Base-by-base conservation (phyloP, 2,113 vertebrate genomes). In the Patagioenas fasciata region DNA sequence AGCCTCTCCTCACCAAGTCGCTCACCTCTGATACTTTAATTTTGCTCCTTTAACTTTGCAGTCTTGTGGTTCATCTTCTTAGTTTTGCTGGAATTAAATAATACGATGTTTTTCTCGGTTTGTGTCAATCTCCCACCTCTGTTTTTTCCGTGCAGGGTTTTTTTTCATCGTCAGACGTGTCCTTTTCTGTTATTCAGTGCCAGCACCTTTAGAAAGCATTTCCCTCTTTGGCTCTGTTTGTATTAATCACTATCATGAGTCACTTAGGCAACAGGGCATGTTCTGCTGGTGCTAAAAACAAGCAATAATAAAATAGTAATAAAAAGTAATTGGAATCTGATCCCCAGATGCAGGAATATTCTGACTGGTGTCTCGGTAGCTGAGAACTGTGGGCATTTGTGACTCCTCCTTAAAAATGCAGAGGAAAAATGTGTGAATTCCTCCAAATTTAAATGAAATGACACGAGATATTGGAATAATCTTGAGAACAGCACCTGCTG, bases 1-100 rank as follows among this genome's bases (percentile, higher is more conserved):
- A 90, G 14, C 25, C 44, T 51, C 31, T 42, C 54, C 28, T 60
- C 72, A 29, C 38, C 32, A 13, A 19, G 15, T 42, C 6, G 0
- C 13, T 92, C 83, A 77, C 57, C 86, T 91, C 34, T 32, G 61
- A 20, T 90, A 23, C 17, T 54, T 74, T n/a, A 38, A 86, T 94
- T 89, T 85, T 77, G 20, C 38, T 65, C 67, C 75, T 93, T 95
- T 90, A 44, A 10, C n/a, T 80, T 93, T 11, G 48, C 24, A 40
- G 8, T 71, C 56, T 47, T 15, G 24, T 28, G 26, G 44, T 81
- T 89, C 17, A 44, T 77, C 28, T 44, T 62, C 67, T 90, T 87
- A 44, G 77, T 80, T 83, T 89, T 88, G 48, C 72, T 15, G 6
- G 17, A 62, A 44, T 80, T 83, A 70, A 92, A 66, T 80, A 80